A percentile compares a stretch with the other conserved stretches of the same genome.
Conservation (phyloP, 2,113 vertebrate genomes). For the Delphinus delphis region DNA sequence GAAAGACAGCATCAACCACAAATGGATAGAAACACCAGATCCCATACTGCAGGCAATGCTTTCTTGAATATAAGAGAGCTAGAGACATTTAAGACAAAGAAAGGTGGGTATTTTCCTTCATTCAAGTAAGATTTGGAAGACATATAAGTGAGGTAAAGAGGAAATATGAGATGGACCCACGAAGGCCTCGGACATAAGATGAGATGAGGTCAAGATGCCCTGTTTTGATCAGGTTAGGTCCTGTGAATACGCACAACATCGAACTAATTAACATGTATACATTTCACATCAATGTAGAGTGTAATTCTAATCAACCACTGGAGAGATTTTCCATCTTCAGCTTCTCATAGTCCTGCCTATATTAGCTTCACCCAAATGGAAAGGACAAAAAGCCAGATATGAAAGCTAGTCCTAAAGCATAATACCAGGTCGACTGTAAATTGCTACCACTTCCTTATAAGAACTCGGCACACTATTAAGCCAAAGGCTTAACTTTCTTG, state of each 20-base stretch:
- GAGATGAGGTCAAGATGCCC: not conserved
- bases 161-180: not conserved
- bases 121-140: conserved; percentile 2
- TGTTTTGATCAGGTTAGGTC: not conserved
- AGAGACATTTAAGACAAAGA: not conserved
- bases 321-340: not conserved
- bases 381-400: not conserved
- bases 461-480: not conserved
- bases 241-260: not conserved
- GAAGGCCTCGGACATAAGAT: not conserved
- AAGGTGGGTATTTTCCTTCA: not conserved
- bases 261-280: not conserved
- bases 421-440: not conserved
- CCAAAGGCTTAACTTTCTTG: not conserved
- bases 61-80: not conserved
- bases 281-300: not conserved
- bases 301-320: not conserved
- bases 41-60: not conserved
- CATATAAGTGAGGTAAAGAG: not conserved
- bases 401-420: not conserved
- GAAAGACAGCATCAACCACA: not conserved
- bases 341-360: not conserved
- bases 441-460: not conserved
- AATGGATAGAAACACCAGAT: not conserved
- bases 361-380: not conserved